These are phyloP conservation scores for Temnothorax rugatulus DNA, from an alignment of 2,888 invertebrate species.

Conservation along the genomic window DNA sequence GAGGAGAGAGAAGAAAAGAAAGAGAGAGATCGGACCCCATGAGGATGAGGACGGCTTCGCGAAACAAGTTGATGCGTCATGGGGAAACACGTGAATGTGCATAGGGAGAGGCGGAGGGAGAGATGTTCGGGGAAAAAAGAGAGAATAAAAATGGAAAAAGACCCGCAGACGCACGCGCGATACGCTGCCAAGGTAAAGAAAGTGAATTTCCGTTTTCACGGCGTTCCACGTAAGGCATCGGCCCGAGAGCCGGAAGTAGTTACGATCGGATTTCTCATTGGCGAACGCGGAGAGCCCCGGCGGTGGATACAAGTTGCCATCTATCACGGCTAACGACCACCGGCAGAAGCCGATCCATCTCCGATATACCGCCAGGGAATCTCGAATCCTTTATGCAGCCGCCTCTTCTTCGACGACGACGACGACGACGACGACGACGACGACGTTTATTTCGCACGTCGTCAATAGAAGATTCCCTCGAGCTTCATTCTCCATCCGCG, in stretches of 20 bases:
- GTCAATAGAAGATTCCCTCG: slow-evolving; percentile 24
- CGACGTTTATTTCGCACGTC: slow-evolving; percentile 12
- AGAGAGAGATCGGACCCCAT: slow-evolving; percentile 31
- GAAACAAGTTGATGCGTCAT: slow-evolving; percentile 56
- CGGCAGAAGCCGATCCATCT: slow-evolving; percentile 59
- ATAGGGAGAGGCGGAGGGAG: background rate
- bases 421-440: background rate
- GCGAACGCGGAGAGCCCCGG: slow-evolving; percentile 62
- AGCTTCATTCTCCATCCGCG: background rate
- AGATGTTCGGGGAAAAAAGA: slow-evolving; percentile 14
- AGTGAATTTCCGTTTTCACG: slow-evolving; percentile 78
- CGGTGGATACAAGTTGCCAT: slow-evolving; percentile 60
- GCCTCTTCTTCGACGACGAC: slow-evolving; percentile 27
- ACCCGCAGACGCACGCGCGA: slow-evolving; percentile 25
- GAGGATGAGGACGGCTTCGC: slow-evolving; percentile 56
- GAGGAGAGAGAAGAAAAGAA: too few relatives aligned
- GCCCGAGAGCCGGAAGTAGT: slow-evolving; percentile 76
- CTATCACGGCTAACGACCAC: slow-evolving; percentile 69
- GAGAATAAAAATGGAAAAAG: slow-evolving; percentile 4
- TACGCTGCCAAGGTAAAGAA: slow-evolving; percentile 74
- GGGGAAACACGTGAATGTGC: slow-evolving; percentile 12
- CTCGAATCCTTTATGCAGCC: slow-evolving; percentile 27
- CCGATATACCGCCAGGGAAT: slow-evolving; percentile 52
- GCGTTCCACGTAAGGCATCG: slow-evolving; percentile 69
- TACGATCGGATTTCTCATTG: slow-evolving; percentile 76